Base-by-base conservation (phyloP, 2,888 invertebrate genomes). In the Apocheima hispidaria region DNA sequence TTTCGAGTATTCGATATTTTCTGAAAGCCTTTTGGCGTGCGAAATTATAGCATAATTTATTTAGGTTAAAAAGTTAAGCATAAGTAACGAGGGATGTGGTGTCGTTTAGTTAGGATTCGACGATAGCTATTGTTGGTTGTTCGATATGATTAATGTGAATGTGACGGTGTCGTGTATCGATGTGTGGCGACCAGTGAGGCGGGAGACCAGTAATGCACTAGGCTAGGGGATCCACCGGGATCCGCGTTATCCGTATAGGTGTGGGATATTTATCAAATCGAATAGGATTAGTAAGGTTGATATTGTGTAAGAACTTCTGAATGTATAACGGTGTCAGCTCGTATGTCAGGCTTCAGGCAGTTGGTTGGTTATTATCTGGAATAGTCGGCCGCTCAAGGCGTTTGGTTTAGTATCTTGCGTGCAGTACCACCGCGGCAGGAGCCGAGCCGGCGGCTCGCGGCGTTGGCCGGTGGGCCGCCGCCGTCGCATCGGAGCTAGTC, bases 241-340 rank as follows among this genome's bases (percentile, higher is more conserved):
- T 82, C 82, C 78, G 75, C 57, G 81, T 83, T 84, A 85, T 84
- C 81, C 84, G 79, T 86, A 82, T 91, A 88, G 89, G 90, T 90
- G 88, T 90, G 89, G 91, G 89, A 87, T 88, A 88, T 88, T 87
- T 88, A 89, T 89, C 86, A 83, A 87, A 86, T 88, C 79, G 87
- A 83, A 83, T 90, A 86, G 86, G 77, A 75, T 84, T 76, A 80
- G 74, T 86, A 86, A 85, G 83, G 73, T 83, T 84, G 86, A 87
- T 87, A 84, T 83, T 84, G 83, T 85, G 78, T 90, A 88, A 87
- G 86, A 85, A 83, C 82, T 81, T 86, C 79, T 88, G 87, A 85
- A 86, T 88, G 88, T 87, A 78, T 82, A 83, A 81, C 77, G 83
- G 78, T 86, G 82, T 87, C 84, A 84, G 81, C 84, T 84, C 80